phyloP scores from a whole-genome alignment of 2,797 vertebrate genomes.

The Bovichtus variegatus region DNA sequence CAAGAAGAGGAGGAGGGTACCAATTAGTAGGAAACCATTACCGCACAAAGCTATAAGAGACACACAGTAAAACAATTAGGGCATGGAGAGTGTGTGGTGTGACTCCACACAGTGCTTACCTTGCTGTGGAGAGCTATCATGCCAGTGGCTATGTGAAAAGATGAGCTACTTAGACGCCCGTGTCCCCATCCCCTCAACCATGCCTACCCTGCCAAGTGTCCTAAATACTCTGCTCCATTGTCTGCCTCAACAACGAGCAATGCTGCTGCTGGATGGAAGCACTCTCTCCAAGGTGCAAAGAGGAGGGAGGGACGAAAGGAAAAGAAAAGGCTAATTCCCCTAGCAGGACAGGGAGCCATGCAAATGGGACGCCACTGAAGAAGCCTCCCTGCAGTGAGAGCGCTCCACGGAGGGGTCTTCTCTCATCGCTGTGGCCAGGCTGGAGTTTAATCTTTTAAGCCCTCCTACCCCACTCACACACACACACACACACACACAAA shows the following conservation, averaged over 20 bases:
- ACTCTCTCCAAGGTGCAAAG: conserved; percentile 63
- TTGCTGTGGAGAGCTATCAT: conserved; percentile 63
- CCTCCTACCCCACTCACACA: conserved; percentile 37
- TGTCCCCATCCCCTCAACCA: conserved; percentile 64
- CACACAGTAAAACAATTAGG: conserved; percentile 21
- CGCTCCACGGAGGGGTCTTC: conserved; percentile 64
- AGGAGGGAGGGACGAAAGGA: conserved; percentile 56
- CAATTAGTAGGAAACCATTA: conserved; percentile 21
- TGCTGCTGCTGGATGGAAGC: conserved; percentile 61
- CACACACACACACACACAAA: conserved; percentile 5
- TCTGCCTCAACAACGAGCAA: conserved; percentile 73
- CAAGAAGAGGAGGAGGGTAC: conserved; percentile 36
- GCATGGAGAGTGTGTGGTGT: conserved; percentile 15
- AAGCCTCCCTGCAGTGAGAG: conserved; percentile 73
- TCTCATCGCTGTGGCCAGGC: conserved; percentile 48
- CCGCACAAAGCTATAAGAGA: conserved; percentile 18
- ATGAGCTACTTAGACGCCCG: conserved; percentile 75
- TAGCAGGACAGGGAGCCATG: conserved; percentile 73
- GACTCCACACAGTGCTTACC: conserved; percentile 64
- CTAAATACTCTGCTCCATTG: conserved; percentile 82
- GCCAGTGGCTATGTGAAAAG: conserved; percentile 64
- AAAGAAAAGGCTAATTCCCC: conserved; percentile 77
- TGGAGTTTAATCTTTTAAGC: conserved; percentile 82
- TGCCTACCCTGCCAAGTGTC: conserved; percentile 77
- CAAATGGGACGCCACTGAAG: conserved; percentile 74